These are phyloP conservation scores for Oreochromis spilurus DNA, from an alignment of 2,113 vertebrate species.

Conservation along the genomic window DNA sequence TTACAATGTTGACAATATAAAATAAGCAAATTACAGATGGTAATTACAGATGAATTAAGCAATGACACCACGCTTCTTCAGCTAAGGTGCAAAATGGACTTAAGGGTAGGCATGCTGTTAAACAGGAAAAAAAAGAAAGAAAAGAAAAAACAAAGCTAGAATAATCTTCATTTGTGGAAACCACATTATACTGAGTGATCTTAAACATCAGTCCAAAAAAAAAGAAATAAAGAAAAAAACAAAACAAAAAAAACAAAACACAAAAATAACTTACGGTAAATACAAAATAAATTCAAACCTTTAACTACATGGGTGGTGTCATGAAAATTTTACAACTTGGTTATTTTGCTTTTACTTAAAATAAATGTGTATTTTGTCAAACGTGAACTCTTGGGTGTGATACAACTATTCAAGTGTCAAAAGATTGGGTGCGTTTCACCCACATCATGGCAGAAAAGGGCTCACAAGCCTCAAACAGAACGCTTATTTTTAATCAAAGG, in stretches of 20 bases:
- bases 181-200: conserved; percentile 40
- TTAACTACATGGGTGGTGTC: conserved; percentile 39
- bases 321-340: conserved; percentile 56
- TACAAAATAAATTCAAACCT: conserved; percentile 59
- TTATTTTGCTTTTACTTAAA: conserved; percentile 34
- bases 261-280: conserved; percentile 70
- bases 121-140: conserved; percentile 15
- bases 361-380: conserved; percentile 24
- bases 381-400: conserved; percentile 25
- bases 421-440: conserved; percentile 15
- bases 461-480: not conserved
- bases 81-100: conserved; percentile 47
- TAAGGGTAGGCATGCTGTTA: conserved; percentile 48
- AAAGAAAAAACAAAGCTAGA: conserved; percentile 20
- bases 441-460: conserved; percentile 31
- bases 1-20: conserved; percentile 61
- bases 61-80: conserved; percentile 47
- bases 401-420: conserved; percentile 52
- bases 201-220: not conserved
- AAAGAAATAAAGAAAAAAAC: not conserved
- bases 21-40: conserved; percentile 61
- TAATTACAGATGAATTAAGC: conserved; percentile 60
- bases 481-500: not conserved
- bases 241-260: not conserved
- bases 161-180: conserved; percentile 51